Base-by-base conservation (phyloP, 2,888 invertebrate species). In the Drosophila atripex region DNA sequence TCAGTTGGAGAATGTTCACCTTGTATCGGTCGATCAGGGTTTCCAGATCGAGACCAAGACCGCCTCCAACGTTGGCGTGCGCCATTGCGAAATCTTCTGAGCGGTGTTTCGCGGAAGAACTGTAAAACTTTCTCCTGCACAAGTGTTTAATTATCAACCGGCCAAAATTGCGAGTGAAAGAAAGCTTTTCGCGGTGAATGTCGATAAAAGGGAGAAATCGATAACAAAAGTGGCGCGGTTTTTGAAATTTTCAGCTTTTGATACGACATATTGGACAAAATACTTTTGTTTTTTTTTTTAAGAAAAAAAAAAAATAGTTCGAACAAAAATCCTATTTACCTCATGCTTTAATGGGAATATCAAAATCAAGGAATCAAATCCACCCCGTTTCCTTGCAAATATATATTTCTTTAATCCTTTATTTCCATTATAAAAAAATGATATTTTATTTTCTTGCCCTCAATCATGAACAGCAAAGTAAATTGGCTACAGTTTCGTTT, bases 1-100 rank as follows among this genome's bases (percentile, higher is more conserved):
- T 77, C 14, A 84, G 60, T 71, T 91, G 90, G 2, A 90, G 71
- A 23, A 90, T 46, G 68, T 90, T 89, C 6, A 91, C 73, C 47
- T 89, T 77, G 54, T 90, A 84, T 3, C 77, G 60, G 52, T 79
- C 73, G 6, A 86, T 69, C 0, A 84, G 52, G 7, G 12, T 56
- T 5, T 60, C 59, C 0, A 60, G 21, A 35, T 35, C 35, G n/a
- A 35, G 35, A n/a, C 35, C 35, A 35, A 35, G n/a, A n/a, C 35
- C 35, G 4, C 59, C 35, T 58, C 59, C 50, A 30, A 70, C 32
- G 0, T 76, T 12, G 39, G 53, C 7, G 3, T 69, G 38, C 52
- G 53, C 53, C 63, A 64, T 64, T 46, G 30, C 61, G 52, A 60
- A 60, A 38, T 4, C 14, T 30, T 32, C 12, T 6, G 30, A 23